A percentile compares a stretch with the other conserved stretches of the same genome.
Conservation (phyloP, 2,888 invertebrate genomes). For the Antitype chi region DNA sequence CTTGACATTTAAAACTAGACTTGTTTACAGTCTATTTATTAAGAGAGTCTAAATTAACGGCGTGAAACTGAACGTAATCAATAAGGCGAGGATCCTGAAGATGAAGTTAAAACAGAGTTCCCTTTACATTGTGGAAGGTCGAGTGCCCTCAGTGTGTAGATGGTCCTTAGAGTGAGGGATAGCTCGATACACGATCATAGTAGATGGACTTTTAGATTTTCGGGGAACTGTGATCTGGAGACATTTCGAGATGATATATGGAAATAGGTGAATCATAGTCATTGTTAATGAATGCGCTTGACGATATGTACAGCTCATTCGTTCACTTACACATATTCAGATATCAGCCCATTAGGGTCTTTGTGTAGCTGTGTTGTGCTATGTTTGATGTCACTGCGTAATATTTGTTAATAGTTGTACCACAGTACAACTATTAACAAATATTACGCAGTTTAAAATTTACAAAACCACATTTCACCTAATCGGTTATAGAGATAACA, state of each 20-base stretch:
- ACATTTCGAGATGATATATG: background rate
- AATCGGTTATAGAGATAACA: no score
- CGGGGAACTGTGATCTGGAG: background rate
- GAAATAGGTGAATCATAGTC: no score
- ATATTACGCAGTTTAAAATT: no score
- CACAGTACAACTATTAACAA: background rate
- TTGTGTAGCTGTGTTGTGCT: background rate
- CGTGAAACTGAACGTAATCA: constrained; percentile 72
- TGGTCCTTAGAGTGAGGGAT: constrained; percentile 79
- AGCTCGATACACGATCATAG: constrained; percentile 77
- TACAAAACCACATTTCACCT: background rate
- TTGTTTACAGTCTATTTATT: constrained; percentile 41
- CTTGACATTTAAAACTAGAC: constrained; percentile 58
- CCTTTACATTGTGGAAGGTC: constrained; percentile 88
- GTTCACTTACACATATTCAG: background rate
- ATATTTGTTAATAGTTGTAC: no score
- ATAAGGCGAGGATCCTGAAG: constrained; percentile 79
- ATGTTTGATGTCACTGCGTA: no score
- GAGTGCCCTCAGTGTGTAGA: constrained; percentile 84
- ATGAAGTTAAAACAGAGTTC: constrained; percentile 87
- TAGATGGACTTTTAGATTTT: constrained; percentile 55
- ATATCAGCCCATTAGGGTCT: background rate
- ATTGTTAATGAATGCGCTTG: no score
- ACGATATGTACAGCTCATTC: background rate
- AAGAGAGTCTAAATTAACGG: constrained; percentile 61